phyloP scores from a whole-genome alignment of 2,797 vertebrate species.

The Catostomus latipinnis region DNA sequence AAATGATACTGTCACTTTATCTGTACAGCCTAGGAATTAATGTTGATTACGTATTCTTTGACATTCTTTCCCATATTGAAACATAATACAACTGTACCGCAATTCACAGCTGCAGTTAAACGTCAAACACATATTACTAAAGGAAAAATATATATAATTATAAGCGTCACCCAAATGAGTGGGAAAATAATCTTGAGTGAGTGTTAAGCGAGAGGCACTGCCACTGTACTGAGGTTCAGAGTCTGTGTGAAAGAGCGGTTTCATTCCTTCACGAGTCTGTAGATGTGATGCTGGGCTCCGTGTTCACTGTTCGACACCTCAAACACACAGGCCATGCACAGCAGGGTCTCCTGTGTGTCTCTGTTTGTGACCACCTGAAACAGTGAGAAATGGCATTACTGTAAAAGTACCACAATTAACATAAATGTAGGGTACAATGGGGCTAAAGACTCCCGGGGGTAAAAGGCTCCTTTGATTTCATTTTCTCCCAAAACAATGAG shows the following conservation, averaged over 20 bases:
- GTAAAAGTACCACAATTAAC: no score
- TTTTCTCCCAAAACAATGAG: no score
- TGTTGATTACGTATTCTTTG: slow-evolving; percentile 57
- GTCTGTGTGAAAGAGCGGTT: slow-evolving; percentile 80
- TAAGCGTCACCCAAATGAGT: slow-evolving; percentile 86
- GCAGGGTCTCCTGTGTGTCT: slow-evolving; percentile 98
- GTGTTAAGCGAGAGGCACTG: slow-evolving; percentile 90
- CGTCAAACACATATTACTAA: slow-evolving; percentile 84
- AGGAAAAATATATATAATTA: slow-evolving; percentile 64
- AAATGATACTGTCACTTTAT: slow-evolving; percentile 63
- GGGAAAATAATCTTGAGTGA: slow-evolving; percentile 84
- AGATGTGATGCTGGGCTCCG: slow-evolving; percentile 98
- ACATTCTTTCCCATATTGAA: slow-evolving; percentile 79
- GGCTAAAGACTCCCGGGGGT: background rate
- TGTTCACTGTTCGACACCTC: slow-evolving; percentile 99
- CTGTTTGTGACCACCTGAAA: slow-evolving; percentile 96
- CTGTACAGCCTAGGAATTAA: slow-evolving; percentile 77
- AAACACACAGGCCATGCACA: slow-evolving; percentile 99
- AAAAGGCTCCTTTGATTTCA: no score
- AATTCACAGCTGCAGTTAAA: slow-evolving; percentile 95
- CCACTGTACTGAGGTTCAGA: slow-evolving; percentile 93
- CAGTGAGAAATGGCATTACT: background rate
- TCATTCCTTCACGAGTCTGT: slow-evolving; percentile 99
- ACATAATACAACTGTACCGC: slow-evolving; percentile 95
- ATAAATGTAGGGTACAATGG: background rate